These are phyloP conservation scores for Ornithoptera alexandrae DNA, from an alignment of 2,888 invertebrate species.

Conservation along the genomic window DNA sequence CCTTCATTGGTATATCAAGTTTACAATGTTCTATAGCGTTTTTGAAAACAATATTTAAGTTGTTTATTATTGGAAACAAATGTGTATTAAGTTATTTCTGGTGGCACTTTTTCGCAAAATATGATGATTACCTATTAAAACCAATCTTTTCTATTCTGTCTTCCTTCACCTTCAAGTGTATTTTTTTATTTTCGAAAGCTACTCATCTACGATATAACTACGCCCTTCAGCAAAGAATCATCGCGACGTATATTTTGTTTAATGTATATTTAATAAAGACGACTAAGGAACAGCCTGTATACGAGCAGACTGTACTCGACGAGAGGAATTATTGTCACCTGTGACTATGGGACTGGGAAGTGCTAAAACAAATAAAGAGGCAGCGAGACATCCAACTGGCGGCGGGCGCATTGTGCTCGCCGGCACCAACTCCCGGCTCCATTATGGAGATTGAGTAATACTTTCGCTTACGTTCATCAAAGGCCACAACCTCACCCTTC, in stretches of 20 bases:
- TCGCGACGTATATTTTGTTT: no score
- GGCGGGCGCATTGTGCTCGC: conserved; percentile 7
- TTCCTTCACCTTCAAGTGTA: no score
- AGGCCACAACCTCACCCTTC: conserved; percentile 23
- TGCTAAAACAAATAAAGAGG: conserved; percentile 42
- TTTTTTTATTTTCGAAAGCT: no score
- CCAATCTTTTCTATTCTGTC: no score
- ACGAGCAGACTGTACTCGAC: conserved; percentile 5
- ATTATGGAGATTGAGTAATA: conserved; percentile 30
- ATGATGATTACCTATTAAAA: no score
- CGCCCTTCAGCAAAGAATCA: no score
- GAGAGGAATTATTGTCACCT: conserved; percentile 39
- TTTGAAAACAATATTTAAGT: no score
- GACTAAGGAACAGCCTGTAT: neutral
- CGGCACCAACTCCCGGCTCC: conserved; percentile 3
- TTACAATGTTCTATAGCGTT: neutral
- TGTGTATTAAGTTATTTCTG: no score
- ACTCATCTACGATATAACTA: no score
- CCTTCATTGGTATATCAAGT: conserved; percentile 41
- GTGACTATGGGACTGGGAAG: conserved; percentile 40
- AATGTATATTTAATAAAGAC: no score
- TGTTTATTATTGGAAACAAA: no score
- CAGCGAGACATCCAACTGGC: conserved; percentile 27
- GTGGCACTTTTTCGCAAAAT: no score
- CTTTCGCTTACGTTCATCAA: conserved; percentile 25